Evolutionary conservation across 1,140 invertebrate species (phyloP).

Genomic region (Tenebrio molitor): DNA sequence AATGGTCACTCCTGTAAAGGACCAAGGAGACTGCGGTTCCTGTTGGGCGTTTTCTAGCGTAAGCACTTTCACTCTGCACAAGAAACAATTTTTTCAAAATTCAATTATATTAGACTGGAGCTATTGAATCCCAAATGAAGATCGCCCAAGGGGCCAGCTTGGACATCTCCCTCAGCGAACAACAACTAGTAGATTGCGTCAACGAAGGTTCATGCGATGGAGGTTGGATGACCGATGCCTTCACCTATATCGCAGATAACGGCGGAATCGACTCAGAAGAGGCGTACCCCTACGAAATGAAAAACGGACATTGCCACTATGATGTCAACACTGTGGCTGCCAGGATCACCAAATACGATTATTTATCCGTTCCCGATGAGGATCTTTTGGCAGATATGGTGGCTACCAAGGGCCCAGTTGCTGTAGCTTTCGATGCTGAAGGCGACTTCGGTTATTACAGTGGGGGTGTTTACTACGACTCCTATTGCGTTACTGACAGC

Average conservation of each 20-base stretch:
- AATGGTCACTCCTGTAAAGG: slow-evolving; percentile 3
- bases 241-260: neutral
- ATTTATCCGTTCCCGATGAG: no score
- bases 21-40: slow-evolving; percentile 28
- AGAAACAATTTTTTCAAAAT: neutral
- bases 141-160: neutral
- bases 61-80: neutral
- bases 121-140: slow-evolving; percentile 10
- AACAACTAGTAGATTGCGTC: slow-evolving; percentile 11
- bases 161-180: slow-evolving; percentile 16
- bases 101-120: slow-evolving; percentile 1
- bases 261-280: slow-evolving; percentile 37
- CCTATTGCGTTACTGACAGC: slow-evolving; percentile 69
- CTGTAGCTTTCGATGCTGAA: slow-evolving; percentile 94
- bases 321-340: no score
- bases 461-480: slow-evolving; percentile 74
- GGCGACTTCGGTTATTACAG: slow-evolving; percentile 68
- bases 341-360: neutral
- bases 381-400: slow-evolving; percentile 76
- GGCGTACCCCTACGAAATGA: slow-evolving; percentile 32
- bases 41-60: slow-evolving; percentile 30
- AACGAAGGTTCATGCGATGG: neutral
- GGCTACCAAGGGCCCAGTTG: slow-evolving; percentile 89
- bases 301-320: slow-evolving; percentile 31
- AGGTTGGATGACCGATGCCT: slow-evolving; percentile 1